Percentiles rank a stretch among this genome's conserved stretches.
Evolutionary conservation across 2,888 invertebrate genomes (phyloP).

Genomic region (Empis livida): DNA sequence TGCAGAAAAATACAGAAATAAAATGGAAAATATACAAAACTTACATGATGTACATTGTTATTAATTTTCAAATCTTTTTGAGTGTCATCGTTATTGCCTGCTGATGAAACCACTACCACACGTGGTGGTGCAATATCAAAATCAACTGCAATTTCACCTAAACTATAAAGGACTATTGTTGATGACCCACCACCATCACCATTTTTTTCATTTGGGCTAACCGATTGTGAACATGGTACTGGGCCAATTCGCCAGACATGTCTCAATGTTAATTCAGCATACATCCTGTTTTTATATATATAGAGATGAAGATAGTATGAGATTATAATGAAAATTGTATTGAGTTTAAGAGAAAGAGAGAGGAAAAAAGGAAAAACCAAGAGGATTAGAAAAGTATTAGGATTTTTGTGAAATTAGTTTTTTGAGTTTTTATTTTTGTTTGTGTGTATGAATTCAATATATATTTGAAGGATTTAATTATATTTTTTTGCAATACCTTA

Average conservation of each 20-base stretch:
- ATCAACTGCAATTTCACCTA: slow-evolving; percentile 80
- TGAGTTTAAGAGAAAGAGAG: too few relatives aligned
- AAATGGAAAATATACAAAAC: background rate
- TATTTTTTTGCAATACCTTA: slow-evolving; percentile 46
- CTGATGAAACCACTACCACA: background rate
- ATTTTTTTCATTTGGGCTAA: slow-evolving; percentile 4
- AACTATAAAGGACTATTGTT: slow-evolving; percentile 33
- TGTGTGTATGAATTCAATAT: too few relatives aligned
- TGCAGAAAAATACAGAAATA: too few relatives aligned
- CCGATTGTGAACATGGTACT: slow-evolving; percentile 22
- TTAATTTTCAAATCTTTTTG: background rate
- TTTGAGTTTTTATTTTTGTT: too few relatives aligned
- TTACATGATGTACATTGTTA: background rate
- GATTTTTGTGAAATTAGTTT: too few relatives aligned
- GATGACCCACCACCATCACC: slow-evolving; percentile 16
- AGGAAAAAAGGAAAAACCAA: too few relatives aligned
- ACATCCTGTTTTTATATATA: slow-evolving; percentile 20
- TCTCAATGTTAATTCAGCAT: slow-evolving; percentile 30
- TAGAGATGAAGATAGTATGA: too few relatives aligned
- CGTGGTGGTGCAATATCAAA: slow-evolving; percentile 59
- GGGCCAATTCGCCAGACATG: slow-evolving; percentile 42
- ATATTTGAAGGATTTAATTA: too few relatives aligned
- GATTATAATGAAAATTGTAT: too few relatives aligned
- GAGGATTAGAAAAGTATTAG: too few relatives aligned
- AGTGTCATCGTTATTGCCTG: background rate